A percentile compares a stretch with the other conserved stretches of the same genome.
phyloP scores from a whole-genome alignment of 2,797 vertebrate genomes.

The Microctenopoma stevenorrisi region DNA sequence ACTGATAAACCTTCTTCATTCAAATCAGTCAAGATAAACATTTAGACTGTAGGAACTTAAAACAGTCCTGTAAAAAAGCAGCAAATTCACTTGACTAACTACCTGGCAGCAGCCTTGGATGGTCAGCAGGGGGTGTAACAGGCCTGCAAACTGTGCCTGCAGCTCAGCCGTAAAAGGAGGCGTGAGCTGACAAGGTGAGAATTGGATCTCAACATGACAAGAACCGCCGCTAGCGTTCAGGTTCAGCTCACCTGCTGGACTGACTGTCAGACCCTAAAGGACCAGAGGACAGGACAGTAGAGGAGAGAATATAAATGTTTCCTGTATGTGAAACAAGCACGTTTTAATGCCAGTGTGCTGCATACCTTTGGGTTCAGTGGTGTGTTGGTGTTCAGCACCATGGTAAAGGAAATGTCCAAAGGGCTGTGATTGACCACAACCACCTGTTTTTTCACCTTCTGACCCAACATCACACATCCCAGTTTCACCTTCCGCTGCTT shows the following conservation, averaged over 20 bases:
- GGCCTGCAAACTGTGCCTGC: constrained; percentile 81
- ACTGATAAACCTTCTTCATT: neutral
- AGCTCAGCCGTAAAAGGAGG: constrained; percentile 85
- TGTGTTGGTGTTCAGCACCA: constrained; percentile 68
- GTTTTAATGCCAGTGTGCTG: constrained; percentile 7
- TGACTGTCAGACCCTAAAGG: constrained; percentile 84
- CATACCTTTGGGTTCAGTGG: constrained; percentile 83
- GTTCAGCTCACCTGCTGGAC: constrained; percentile 75
- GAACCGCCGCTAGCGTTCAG: constrained; percentile 81
- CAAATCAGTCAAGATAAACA: neutral
- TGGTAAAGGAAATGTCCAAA: constrained; percentile 79
- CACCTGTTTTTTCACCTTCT: constrained; percentile 81
- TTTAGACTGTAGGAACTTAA: constrained; percentile 3
- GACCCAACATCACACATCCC: constrained; percentile 82
- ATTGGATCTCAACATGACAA: constrained; percentile 83
- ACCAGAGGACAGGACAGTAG: neutral
- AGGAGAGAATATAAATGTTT: neutral
- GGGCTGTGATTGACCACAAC: constrained; percentile 87
- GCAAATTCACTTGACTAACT: neutral
- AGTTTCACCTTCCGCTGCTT: constrained; percentile 83
- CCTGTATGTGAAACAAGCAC: neutral
- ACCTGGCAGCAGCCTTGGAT: constrained; percentile 88
- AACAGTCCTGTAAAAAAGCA: neutral
- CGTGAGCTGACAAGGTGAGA: constrained; percentile 80
- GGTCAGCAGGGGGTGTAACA: constrained; percentile 84